These are phyloP conservation scores for Poecile atricapillus DNA, from an alignment of 2,113 vertebrate genomes.

Conservation along the genomic window DNA sequence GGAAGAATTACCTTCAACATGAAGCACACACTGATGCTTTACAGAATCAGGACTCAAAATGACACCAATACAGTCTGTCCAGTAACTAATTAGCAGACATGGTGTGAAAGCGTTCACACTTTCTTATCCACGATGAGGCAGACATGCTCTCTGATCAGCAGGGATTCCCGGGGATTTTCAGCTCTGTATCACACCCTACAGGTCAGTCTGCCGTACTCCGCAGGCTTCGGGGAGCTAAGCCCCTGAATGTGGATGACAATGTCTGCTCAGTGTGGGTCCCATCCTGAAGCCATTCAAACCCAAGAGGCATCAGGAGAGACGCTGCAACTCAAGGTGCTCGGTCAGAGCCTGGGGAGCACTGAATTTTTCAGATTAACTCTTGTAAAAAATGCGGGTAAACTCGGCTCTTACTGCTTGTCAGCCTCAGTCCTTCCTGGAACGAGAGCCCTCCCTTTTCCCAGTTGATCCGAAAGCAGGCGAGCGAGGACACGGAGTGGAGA, in stretches of 20 bases:
- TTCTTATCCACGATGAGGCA: neutral
- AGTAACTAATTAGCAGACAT: neutral
- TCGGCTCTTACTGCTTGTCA: neutral
- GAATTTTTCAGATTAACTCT: neutral
- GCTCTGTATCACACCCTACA: neutral
- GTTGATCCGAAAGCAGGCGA: neutral
- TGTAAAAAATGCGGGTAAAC: neutral
- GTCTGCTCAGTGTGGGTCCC: neutral
- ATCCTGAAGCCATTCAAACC: neutral
- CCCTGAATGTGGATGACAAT: neutral
- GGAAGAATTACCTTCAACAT: neutral
- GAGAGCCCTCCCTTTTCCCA: neutral
- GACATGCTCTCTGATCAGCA: neutral
- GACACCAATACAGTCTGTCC: neutral
- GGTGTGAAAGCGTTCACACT: neutral
- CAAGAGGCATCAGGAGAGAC: neutral
- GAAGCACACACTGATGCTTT: neutral
- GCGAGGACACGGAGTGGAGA: constrained; percentile 48
- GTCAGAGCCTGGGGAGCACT: neutral
- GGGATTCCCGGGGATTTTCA: neutral
- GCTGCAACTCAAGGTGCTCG: neutral
- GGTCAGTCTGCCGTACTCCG: neutral
- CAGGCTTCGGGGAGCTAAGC: neutral
- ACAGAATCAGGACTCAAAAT: neutral
- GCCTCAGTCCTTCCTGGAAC: neutral